A percentile compares a stretch with the other conserved stretches of the same genome.
Evolutionary conservation across 1,140 invertebrate genomes (phyloP).

Genomic region (Melipona quadrifasciata): DNA sequence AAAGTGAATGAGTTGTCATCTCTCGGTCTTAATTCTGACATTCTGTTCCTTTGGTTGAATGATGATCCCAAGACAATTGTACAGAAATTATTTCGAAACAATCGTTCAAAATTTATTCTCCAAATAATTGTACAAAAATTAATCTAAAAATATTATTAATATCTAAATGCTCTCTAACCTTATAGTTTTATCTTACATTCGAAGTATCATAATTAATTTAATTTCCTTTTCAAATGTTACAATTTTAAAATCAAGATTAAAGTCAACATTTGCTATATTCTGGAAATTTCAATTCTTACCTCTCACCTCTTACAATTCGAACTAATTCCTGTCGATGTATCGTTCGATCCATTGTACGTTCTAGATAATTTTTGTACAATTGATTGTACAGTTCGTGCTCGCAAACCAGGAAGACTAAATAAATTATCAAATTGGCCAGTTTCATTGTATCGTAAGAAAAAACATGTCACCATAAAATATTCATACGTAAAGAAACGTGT

Average conservation of each 20-base stretch:
- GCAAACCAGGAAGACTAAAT: background rate
- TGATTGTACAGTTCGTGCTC: background rate
- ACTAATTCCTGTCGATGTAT: too few relatives aligned
- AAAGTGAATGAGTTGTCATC: too few relatives aligned
- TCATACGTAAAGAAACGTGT: background rate
- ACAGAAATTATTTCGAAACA: too few relatives aligned
- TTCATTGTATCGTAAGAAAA: background rate
- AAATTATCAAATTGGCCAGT: background rate
- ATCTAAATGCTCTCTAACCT: too few relatives aligned
- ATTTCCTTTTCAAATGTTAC: background rate
- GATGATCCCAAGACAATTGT: too few relatives aligned
- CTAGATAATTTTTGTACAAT: background rate
- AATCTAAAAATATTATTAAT: too few relatives aligned
- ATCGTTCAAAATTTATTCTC: too few relatives aligned
- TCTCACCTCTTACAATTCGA: background rate
- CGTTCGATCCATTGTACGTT: background rate
- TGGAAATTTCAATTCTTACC: slow-evolving; percentile 3
- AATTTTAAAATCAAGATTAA: background rate
- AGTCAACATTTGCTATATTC: background rate
- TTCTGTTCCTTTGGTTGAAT: too few relatives aligned
- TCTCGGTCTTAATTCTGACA: too few relatives aligned
- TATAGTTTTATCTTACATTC: too few relatives aligned
- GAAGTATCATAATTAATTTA: background rate
- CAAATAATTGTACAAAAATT: too few relatives aligned
- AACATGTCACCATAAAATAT: background rate